Base-by-base conservation (phyloP, 30 jellyfish, hydroid and myxozoan genomes). In the Turritopsis rubra region DNA sequence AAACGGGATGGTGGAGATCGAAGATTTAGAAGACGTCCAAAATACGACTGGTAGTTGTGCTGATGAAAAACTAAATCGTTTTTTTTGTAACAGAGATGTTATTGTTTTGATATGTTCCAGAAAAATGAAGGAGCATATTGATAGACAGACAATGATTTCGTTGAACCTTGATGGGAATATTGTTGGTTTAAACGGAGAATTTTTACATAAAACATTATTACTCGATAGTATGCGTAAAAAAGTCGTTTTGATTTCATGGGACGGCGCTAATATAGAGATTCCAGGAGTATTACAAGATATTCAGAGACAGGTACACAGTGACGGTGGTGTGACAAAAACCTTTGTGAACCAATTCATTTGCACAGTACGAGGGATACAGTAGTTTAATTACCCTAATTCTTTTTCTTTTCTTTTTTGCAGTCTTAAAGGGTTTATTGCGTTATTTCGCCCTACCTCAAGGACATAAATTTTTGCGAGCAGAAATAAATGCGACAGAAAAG, bases 11-110 rank as follows among this genome's bases (percentile, higher is more conserved):
- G 30, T 68, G 9, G 77, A 68, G 19, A 7, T 68, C 77, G 77
- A 68, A 22, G 77, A 68, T 27, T 68, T 68, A 68, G 31, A 68
- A 68, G 77, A 68, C 30, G 77, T 68, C 19, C 17, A 68, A 68
- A 27, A 1, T 0, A 22, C 77, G 21, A 27, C 16, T 23, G 77
- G 77, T 0, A 27, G 0, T 27, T n/a, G 30, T 27, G 28, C 30
- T 22, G 77, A 68, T 27, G 77, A 68, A 9, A 68, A 68, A 68
- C 19, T 68, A 1, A 23, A n/a, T 68, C 77, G 77, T 19, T 68
- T 68, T 68, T 22, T 68, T 22, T n/a, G 30, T 68, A 17, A n/a
- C 28, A 23, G 77, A 19, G 77, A 68, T 27, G 77, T 27, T 27
- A 68, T 68, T 68, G 28, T 68, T 17, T 8, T 68, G 16, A 9